These are phyloP conservation scores for Pangasius mekongensis DNA, from an alignment of 2,797 vertebrate genomes.

Conservation along the genomic window DNA sequence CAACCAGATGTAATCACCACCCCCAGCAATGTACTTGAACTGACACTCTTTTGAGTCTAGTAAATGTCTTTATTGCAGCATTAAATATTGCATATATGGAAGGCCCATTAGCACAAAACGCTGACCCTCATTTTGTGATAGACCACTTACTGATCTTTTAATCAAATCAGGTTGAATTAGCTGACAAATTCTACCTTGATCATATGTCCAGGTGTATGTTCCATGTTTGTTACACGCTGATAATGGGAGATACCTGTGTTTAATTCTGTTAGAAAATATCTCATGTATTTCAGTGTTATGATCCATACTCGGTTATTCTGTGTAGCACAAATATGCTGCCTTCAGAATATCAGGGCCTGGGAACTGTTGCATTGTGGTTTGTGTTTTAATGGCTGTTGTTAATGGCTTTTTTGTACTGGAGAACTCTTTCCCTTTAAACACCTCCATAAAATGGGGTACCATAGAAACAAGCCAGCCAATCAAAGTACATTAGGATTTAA, in stretches of 20 bases:
- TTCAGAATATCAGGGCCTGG: constrained; percentile 44
- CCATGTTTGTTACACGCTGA: background rate
- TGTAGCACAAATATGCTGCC: background rate
- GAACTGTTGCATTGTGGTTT: constrained; percentile 49
- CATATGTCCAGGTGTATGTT: background rate
- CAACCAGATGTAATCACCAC: background rate
- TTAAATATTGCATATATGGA: background rate
- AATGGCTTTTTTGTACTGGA: constrained; percentile 13
- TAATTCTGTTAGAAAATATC: background rate
- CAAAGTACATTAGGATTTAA: constrained; percentile 65
- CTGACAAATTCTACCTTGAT: background rate
- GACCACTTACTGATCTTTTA: background rate
- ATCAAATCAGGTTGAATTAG: background rate
- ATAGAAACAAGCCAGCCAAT: constrained; percentile 65
- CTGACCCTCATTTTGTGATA: background rate
- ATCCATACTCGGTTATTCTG: background rate
- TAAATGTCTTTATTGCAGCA: background rate
- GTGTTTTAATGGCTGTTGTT: constrained; percentile 42
- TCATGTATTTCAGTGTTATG: background rate
- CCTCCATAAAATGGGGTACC: constrained; percentile 53
- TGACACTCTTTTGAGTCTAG: background rate
- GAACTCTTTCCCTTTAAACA: constrained; percentile 15
- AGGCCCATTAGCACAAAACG: background rate
- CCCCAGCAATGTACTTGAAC: background rate
- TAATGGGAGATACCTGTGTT: background rate